A percentile compares a stretch with the other conserved stretches of the same genome.
Evolutionary conservation across 2,113 vertebrate genomes (phyloP).

Genomic region (Phocoena phocoena): DNA sequence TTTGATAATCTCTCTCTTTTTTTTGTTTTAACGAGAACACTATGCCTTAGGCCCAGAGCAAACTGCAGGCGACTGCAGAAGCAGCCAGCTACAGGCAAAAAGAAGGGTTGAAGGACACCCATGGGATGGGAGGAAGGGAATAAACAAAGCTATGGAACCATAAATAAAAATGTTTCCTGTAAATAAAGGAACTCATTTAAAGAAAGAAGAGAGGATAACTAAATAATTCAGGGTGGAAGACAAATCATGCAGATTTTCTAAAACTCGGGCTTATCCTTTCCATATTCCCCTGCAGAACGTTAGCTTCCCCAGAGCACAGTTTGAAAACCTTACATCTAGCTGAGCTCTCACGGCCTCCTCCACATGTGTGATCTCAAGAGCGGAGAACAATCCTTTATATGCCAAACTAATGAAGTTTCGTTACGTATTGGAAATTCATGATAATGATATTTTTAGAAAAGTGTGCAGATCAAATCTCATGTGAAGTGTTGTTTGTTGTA

Average conservation of each 20-base stretch:
- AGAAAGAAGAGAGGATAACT: not conserved
- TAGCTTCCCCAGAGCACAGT: not conserved
- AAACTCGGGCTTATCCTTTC: rapidly evolving
- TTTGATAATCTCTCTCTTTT: not conserved
- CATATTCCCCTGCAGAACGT: not conserved
- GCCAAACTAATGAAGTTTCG: not conserved
- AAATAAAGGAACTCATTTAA: not conserved
- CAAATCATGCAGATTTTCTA: not conserved
- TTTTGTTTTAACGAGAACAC: not conserved
- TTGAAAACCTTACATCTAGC: not conserved
- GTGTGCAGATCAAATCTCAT: not conserved
- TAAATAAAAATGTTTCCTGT: not conserved
- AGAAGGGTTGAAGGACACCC: not conserved
- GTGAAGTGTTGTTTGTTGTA: not conserved
- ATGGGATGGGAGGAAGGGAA: no score
- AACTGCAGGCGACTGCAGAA: not conserved
- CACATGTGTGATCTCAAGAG: not conserved
- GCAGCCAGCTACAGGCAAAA: not conserved
- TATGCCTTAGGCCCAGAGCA: not conserved
- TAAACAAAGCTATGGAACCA: not conserved
- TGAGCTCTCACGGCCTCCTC: not conserved
- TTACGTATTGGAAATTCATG: not conserved
- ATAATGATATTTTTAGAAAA: not conserved
- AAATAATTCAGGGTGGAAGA: not conserved
- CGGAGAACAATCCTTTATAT: not conserved